These are phyloP conservation scores for Apaloderma vittatum DNA, from an alignment of 2,113 vertebrate genomes.

Conservation along the genomic window DNA sequence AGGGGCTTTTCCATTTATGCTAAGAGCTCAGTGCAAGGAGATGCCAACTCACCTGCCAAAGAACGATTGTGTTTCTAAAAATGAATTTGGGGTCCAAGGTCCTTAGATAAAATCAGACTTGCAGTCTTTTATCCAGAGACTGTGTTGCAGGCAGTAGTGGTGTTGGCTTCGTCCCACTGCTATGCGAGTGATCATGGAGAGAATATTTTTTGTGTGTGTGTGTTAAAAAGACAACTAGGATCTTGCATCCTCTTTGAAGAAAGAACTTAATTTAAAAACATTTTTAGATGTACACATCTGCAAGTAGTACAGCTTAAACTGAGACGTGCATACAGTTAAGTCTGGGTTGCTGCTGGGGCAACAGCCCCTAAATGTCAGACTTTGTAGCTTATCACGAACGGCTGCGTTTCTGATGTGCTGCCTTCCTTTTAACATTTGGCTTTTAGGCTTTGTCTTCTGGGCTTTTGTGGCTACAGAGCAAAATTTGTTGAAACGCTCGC, in stretches of 20 bases:
- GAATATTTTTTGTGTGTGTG: background rate
- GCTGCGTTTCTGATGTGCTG: background rate
- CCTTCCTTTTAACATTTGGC: background rate
- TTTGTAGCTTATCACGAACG: rapidly evolving
- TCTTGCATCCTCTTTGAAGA: background rate
- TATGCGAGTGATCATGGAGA: background rate
- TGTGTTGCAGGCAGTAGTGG: rapidly evolving
- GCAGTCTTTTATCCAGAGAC: background rate
- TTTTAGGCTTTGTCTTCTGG: background rate
- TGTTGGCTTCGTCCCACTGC: background rate
- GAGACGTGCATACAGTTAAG: rapidly evolving
- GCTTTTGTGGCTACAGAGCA: background rate
- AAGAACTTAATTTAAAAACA: background rate
- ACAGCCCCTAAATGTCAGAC: background rate
- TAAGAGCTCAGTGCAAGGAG: background rate
- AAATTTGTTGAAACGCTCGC: background rate
- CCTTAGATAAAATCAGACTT: background rate
- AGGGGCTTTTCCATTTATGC: background rate
- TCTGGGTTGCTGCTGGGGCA: background rate
- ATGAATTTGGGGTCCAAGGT: background rate
- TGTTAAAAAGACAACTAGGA: background rate
- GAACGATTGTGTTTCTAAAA: background rate
- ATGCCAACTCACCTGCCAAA: slow-evolving; percentile 10
- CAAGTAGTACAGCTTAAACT: background rate
- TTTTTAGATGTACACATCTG: background rate